A percentile compares a stretch with the other conserved stretches of the same genome.
Conservation (phyloP, 2,113 vertebrate genomes). For the Tricholaema leucomelas region DNA sequence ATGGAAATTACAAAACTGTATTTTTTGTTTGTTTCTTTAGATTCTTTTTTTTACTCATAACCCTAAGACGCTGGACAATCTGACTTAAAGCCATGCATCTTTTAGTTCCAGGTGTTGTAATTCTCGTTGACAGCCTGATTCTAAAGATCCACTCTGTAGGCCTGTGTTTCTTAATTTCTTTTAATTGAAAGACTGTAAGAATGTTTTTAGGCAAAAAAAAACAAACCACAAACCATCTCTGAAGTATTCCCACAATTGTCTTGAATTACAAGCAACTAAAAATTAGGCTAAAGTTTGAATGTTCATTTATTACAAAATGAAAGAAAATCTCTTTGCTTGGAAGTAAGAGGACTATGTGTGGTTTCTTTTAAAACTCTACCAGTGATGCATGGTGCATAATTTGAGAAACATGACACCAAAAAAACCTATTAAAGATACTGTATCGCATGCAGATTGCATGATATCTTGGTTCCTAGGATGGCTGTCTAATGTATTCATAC, state of each 20-base stretch:
- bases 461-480: not conserved
- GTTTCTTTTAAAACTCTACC: not conserved
- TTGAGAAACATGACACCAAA: not conserved
- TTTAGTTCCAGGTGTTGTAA: slow-evolving; percentile 2
- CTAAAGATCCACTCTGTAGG: not conserved
- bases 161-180: not conserved
- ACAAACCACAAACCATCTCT: not conserved
- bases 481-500: not conserved
- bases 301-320: slow-evolving; percentile 31
- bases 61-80: not conserved
- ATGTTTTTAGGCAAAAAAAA: not conserved
- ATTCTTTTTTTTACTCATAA: not conserved
- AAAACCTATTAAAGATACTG: not conserved
- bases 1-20: not conserved
- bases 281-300: slow-evolving; percentile 19
- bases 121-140: not conserved
- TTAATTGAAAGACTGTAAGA: not conserved
- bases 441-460: not conserved
- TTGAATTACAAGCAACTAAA: slow-evolving; percentile 29
- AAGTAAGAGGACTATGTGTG: not conserved
- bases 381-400: not conserved
- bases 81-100: not conserved
- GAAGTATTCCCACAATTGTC: slow-evolving; percentile 39
- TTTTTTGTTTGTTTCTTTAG: not conserved
- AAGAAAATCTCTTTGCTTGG: slow-evolving; percentile 9